A percentile compares a stretch with the other conserved stretches of the same genome.
Evolutionary conservation across 2,888 invertebrate species (phyloP).

Genomic region (Alloscopus bannaensis): DNA sequence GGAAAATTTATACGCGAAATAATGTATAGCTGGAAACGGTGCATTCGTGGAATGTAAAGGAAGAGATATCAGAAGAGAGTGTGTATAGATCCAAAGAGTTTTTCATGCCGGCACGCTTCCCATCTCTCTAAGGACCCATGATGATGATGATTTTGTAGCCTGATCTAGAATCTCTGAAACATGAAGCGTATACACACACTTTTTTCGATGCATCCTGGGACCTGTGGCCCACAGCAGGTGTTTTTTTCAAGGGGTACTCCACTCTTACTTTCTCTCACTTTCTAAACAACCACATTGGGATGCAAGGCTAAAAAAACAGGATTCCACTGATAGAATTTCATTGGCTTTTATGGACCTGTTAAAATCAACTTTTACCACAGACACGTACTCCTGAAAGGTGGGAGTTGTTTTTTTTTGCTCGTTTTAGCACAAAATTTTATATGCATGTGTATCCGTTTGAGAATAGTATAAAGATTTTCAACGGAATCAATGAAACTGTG

Average conservation of each 20-base stretch:
- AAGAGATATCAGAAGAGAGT: slow-evolving; percentile 12
- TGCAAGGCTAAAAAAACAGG: not conserved
- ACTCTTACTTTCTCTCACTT: not conserved
- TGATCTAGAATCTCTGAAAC: slow-evolving; percentile 41
- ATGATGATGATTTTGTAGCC: slow-evolving; percentile 59
- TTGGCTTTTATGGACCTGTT: not conserved
- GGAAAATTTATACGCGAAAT: not conserved
- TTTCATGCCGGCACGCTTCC: slow-evolving; percentile 55
- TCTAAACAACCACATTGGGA: not conserved
- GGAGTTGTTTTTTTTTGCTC: not conserved
- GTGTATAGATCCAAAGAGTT: slow-evolving; percentile 43
- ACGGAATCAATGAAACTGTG: no score
- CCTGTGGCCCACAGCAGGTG: slow-evolving; percentile 26
- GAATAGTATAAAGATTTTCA: no score
- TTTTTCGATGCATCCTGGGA: not conserved
- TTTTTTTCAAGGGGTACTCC: not conserved
- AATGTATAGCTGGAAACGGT: not conserved
- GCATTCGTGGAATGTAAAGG: not conserved
- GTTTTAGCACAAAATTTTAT: no score
- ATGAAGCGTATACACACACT: not conserved
- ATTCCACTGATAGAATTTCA: not conserved
- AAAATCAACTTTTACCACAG: not conserved
- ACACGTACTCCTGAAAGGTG: not conserved
- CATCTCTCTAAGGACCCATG: slow-evolving; percentile 66
- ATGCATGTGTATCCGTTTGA: no score